Evolutionary conservation across 2,113 vertebrate species (phyloP), one percentile per base, ranked within the genome.

Genomic region (Mesocricetus auratus): DNA sequence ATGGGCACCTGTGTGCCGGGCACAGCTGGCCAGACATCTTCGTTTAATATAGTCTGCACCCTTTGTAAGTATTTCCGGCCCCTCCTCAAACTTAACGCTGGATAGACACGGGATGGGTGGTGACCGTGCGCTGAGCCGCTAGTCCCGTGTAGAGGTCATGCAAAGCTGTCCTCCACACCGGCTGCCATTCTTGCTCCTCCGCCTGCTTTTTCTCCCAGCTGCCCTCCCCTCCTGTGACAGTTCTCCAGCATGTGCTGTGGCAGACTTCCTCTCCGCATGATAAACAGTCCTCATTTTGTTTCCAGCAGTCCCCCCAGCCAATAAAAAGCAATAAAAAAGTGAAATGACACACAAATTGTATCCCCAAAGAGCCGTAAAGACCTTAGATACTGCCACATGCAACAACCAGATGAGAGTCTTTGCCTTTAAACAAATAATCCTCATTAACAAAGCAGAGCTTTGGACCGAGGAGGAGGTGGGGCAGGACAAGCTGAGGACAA

Each of bases 311-410:
- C 96, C 66, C 33, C 26, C 89, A 79, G 94, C 96, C 74, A 95
- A 97, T 97, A 97, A 97, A 98, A 97, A 82, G 95, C 97, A 97
- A 97, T 97, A 96, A 95, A 97, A 97, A 79, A 31, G 60, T 21
- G 22, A 93, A 97, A 90, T 3, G 56, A 96, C 86, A 88, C 11
- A 22, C 96, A 96, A 97, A 97, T 93, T 47, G 96, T 89, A 26
- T 98, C 98, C 98, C 98, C n/a, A 7, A 97, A 96, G 98, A 97
- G 96, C 58, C 0, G 3, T 97, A 91, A 97, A 98, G 91, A 4
- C 39, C 97, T 56, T 31, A 90, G 93, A 87, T 66, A 86, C 64
- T 16, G 94, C 92, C 89, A 64, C 88, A 0, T 39, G 94, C 2
- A 33, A 79, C 56, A 85, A 95, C 90, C 78, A 0, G 91, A 90